Evolutionary conservation across 2,888 invertebrate species (phyloP), one percentile per base, ranked within the genome.

Genomic region (Marronus borbonicus): DNA sequence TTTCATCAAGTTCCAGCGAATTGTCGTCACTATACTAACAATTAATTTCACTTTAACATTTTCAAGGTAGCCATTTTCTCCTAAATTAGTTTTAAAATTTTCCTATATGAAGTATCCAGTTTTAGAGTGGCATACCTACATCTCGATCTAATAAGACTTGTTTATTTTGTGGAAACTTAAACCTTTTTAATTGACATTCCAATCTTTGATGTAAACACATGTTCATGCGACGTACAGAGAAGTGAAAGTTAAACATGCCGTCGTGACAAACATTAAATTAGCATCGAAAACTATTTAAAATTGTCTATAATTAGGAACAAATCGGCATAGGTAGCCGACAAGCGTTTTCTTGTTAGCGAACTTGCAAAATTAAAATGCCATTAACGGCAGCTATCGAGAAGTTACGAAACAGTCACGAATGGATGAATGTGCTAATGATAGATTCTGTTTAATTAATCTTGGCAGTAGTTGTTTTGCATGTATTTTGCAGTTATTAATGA

Each of bases 311-410:
- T 62, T 62, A 65, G 64, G 62, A 62, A 55, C 50, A 72, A 55
- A 76, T 76, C 66, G 76, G 52, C 76, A 65, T 50, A 76, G 44
- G 44, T 52, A 24, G 36, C n/a, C 36, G 55, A 24, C 72, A 58
- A 17, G 72, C 20, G 66, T 49, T 68, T 49, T 24, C 66, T 49
- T 60, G 60, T 28, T 60, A 24, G 20, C 60, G 7, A 49, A 7
- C 24, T 49, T 60, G 76, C 66, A 76, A 76, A 76, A 76, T 76
- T 76, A 76, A 76, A 76, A 65, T 24, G 17, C 17, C 76, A 76
- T 76, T 65, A 76, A 44, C 28, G 14, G 55, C 31, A 20, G 65
- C 65, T 76, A 76, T 58, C n/a, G 44, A 36, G 50, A 66, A 8
- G 62, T 65, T 76, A 76, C n/a, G 52, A 44, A 76, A 65, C 31